phyloP scores from a whole-genome alignment of 2,888 invertebrate species.

The Drosophila hamatofila region DNA sequence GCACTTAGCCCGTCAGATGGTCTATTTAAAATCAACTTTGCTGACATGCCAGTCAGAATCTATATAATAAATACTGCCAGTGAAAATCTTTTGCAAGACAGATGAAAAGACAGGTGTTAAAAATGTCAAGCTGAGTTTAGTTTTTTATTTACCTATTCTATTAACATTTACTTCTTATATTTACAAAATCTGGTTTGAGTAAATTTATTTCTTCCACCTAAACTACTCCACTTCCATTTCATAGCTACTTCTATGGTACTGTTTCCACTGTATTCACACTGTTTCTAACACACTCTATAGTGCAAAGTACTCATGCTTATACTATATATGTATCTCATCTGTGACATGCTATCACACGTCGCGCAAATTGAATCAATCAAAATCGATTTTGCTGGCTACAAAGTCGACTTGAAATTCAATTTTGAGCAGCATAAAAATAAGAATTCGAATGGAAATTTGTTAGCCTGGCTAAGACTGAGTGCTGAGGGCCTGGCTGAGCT shows the following conservation, averaged over 20 bases:
- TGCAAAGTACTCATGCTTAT: background rate
- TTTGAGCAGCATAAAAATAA: constrained; percentile 53
- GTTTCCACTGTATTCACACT: background rate
- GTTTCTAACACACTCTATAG: background rate
- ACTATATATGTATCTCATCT: background rate
- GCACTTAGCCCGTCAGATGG: too few relatives aligned
- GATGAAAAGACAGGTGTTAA: too few relatives aligned
- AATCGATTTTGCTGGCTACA: constrained; percentile 76
- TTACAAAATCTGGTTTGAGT: background rate
- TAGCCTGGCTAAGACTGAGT: constrained; percentile 8
- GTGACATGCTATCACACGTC: constrained; percentile 70
- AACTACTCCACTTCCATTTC: background rate
- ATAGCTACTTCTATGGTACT: background rate
- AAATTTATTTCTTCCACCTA: too few relatives aligned
- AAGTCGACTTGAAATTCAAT: constrained; percentile 77
- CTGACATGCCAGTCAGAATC: too few relatives aligned
- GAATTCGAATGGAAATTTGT: constrained; percentile 40
- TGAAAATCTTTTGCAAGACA: too few relatives aligned
- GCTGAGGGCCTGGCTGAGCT: background rate
- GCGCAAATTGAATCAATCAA: constrained; percentile 83
- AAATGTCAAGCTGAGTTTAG: too few relatives aligned
- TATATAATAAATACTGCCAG: too few relatives aligned
- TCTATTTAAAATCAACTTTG: too few relatives aligned
- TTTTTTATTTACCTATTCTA: too few relatives aligned
- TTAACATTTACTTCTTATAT: background rate